These are phyloP conservation scores for Macaca mulatta DNA, from an alignment of 2,113 vertebrate genomes.

Conservation along the genomic window DNA sequence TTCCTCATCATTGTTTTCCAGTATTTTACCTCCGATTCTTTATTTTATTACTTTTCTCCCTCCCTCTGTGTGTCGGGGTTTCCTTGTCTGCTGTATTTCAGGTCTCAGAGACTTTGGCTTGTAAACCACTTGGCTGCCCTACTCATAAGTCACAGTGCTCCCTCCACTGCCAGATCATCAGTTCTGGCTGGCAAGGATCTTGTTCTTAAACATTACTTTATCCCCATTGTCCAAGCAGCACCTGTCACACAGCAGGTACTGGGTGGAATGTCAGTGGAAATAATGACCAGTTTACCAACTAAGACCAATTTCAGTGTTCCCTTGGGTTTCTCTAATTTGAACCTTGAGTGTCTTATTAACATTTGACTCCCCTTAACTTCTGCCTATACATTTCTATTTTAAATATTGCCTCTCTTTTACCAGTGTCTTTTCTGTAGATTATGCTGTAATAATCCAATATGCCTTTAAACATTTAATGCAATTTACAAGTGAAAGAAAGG, in stretches of 20 bases:
- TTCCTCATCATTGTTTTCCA: background rate
- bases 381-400: conserved; percentile 9
- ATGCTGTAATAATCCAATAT: background rate
- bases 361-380: conserved; percentile 1
- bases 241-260: background rate
- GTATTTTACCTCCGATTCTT: background rate
- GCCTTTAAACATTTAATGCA: conserved; percentile 35
- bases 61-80: background rate
- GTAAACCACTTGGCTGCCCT: background rate
- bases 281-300: conserved; percentile 12
- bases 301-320: background rate
- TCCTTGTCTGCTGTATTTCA: background rate
- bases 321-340: conserved; percentile 39
- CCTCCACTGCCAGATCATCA: background rate
- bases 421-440: background rate
- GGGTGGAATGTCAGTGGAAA: conserved; percentile 26
- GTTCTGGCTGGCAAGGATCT: background rate
- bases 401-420: conserved; percentile 29
- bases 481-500: background rate
- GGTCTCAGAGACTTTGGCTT: background rate
- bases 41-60: background rate
- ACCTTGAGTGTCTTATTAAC: conserved; percentile 26
- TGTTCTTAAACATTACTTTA: conserved; percentile 22
- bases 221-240: background rate
- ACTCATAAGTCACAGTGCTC: background rate